A percentile compares a stretch with the other conserved stretches of the same genome.
These are phyloP conservation scores for Acrocephalus arundinaceus DNA, from an alignment of 2,113 vertebrate species.

Conservation along the genomic window DNA sequence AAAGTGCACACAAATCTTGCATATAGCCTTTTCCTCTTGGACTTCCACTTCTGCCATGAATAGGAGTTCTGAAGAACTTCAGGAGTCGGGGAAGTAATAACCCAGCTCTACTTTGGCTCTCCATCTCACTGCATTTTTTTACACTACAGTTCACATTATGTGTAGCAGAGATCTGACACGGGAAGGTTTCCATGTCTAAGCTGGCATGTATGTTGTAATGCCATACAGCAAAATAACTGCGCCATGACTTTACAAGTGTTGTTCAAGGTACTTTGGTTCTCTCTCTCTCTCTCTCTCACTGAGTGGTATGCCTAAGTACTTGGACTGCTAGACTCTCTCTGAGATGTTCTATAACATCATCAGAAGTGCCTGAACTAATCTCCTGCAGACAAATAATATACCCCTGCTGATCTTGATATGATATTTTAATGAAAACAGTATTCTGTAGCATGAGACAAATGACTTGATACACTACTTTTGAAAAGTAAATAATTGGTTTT, in stretches of 20 bases:
- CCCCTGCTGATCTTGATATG: neutral
- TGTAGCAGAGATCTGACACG: neutral
- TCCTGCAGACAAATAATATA: neutral
- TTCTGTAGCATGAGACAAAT: neutral
- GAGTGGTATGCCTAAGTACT: neutral
- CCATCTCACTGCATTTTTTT: neutral
- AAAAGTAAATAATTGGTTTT: constrained; percentile 16
- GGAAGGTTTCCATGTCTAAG: neutral
- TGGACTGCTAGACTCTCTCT: neutral
- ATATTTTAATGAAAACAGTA: neutral
- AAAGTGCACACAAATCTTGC: neutral
- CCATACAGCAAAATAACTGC: neutral
- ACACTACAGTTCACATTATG: fast-evolving
- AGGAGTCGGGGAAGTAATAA: neutral
- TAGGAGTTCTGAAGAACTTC: neutral
- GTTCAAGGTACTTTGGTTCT: neutral
- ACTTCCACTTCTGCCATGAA: neutral
- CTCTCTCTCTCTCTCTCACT: neutral
- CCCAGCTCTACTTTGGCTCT: neutral
- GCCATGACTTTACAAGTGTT: neutral
- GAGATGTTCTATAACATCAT: neutral
- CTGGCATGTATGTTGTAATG: neutral
- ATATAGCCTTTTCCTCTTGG: neutral
- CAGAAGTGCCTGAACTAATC: neutral
- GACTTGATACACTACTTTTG: neutral